These are phyloP conservation scores for Bursaphelenchus okinawaensis DNA, from an alignment of 2,888 invertebrate genomes.

Conservation along the genomic window DNA sequence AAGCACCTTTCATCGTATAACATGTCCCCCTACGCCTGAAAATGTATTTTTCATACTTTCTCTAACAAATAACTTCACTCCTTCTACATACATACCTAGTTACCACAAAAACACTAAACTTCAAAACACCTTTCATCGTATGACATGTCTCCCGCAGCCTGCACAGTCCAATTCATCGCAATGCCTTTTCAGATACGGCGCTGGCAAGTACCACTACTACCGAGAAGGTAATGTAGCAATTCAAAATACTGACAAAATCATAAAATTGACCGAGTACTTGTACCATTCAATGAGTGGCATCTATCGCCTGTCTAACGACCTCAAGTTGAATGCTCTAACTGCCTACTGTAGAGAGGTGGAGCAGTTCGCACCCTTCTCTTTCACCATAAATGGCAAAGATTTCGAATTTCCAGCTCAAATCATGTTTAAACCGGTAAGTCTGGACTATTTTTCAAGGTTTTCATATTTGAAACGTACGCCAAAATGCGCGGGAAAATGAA, in stretches of 20 bases:
- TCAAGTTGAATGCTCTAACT: not conserved
- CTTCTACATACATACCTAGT: too few relatives aligned
- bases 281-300: not conserved
- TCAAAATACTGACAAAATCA: not conserved
- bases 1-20: too few relatives aligned
- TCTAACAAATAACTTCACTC: too few relatives aligned
- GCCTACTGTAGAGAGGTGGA: not conserved
- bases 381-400: not conserved
- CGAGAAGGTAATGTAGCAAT: not conserved
- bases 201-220: not conserved
- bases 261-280: not conserved
- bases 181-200: not conserved
- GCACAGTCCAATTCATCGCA: not conserved
- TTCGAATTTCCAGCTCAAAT: not conserved
- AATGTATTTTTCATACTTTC: too few relatives aligned
- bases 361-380: not conserved
- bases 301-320: not conserved
- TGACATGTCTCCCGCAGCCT: too few relatives aligned
- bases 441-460: too few relatives aligned
- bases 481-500: too few relatives aligned
- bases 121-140: too few relatives aligned
- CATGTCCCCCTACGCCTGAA: too few relatives aligned
- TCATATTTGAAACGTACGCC: too few relatives aligned
- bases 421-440: not conserved
- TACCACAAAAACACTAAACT: too few relatives aligned